Conservation (phyloP, 2,888 invertebrate genomes). For the Muscina levida region DNA sequence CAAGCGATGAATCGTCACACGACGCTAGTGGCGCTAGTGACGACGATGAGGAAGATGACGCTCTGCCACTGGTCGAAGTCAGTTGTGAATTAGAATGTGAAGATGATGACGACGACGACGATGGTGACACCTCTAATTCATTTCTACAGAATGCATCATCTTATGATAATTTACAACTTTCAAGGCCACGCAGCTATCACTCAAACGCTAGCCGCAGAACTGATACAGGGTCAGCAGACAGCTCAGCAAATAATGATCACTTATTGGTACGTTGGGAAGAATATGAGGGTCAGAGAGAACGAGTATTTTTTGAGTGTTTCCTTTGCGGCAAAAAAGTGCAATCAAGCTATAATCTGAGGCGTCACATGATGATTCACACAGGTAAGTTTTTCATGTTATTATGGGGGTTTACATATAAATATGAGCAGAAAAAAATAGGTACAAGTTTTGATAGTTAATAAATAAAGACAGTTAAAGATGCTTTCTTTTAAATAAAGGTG, state of each 20-base stretch:
- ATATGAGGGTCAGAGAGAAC: slow-evolving; percentile 74
- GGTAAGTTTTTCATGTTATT: slow-evolving; percentile 71
- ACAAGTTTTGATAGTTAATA: not conserved
- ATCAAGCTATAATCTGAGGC: slow-evolving; percentile 78
- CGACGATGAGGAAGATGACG: slow-evolving; percentile 63
- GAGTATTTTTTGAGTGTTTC: slow-evolving; percentile 77
- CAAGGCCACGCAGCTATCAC: not conserved
- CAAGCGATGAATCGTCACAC: slow-evolving; percentile 68
- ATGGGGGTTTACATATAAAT: not conserved
- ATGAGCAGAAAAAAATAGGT: not conserved
- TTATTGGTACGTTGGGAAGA: slow-evolving; percentile 72
- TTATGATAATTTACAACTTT: not conserved
- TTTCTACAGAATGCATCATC: slow-evolving; percentile 60
- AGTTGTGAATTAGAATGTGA: slow-evolving; percentile 70
- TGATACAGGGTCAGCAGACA: not conserved
- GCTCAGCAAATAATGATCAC: slow-evolving; percentile 59
- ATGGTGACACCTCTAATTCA: slow-evolving; percentile 54
- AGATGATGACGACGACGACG: slow-evolving; percentile 62
- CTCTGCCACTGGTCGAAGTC: slow-evolving; percentile 68
- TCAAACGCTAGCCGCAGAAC: not conserved
- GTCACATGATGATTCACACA: slow-evolving; percentile 80
- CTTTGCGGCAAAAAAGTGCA: slow-evolving; percentile 78
- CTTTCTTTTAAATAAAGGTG: too few species aligned
- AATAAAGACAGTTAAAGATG: slow-evolving; percentile 8
- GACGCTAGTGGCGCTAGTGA: slow-evolving; percentile 54